A percentile compares a stretch with the other conserved stretches of the same genome.
phyloP scores from a whole-genome alignment of 2,888 invertebrate species.

The Melikaiella ostensackeni region DNA sequence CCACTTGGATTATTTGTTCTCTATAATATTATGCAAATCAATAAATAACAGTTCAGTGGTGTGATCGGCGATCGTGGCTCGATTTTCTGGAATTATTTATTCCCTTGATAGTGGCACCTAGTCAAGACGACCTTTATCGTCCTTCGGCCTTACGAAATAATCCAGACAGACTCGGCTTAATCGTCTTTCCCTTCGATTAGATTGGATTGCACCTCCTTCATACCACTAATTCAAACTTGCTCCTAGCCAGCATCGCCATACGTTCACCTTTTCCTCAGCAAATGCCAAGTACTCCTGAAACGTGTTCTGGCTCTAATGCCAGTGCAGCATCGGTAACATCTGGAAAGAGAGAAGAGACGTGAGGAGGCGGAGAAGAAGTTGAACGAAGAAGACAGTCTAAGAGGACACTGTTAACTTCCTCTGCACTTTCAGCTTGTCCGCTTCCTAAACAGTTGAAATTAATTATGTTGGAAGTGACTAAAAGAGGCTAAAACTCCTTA shows the following conservation, averaged over 20 bases:
- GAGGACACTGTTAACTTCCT: no score
- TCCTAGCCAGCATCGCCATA: constrained; percentile 44
- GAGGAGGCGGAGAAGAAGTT: constrained; percentile 42
- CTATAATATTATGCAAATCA: neutral
- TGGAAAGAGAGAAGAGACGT: constrained; percentile 41
- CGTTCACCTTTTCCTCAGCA: constrained; percentile 66
- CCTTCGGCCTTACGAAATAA: constrained; percentile 64
- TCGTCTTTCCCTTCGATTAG: constrained; percentile 57
- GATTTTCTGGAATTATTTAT: constrained; percentile 11
- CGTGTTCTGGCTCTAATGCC: constrained; percentile 59
- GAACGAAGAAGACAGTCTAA: constrained; percentile 45
- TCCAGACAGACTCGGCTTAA: constrained; percentile 55
- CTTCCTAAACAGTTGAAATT: constrained; percentile 18
- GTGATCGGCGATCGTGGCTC: neutral
- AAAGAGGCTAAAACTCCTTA: neutral
- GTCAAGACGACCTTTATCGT: constrained; percentile 60
- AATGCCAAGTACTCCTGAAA: constrained; percentile 63
- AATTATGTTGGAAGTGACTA: neutral
- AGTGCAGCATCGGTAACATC: constrained; percentile 46
- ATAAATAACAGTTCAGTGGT: neutral
- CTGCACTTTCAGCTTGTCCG: constrained; percentile 40
- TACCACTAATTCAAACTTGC: neutral
- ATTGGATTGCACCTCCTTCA: constrained; percentile 31
- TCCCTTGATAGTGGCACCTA: constrained; percentile 3
- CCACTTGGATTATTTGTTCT: neutral